phyloP scores from a whole-genome alignment of 2,888 invertebrate species.

The Watsonalla cultraria region DNA sequence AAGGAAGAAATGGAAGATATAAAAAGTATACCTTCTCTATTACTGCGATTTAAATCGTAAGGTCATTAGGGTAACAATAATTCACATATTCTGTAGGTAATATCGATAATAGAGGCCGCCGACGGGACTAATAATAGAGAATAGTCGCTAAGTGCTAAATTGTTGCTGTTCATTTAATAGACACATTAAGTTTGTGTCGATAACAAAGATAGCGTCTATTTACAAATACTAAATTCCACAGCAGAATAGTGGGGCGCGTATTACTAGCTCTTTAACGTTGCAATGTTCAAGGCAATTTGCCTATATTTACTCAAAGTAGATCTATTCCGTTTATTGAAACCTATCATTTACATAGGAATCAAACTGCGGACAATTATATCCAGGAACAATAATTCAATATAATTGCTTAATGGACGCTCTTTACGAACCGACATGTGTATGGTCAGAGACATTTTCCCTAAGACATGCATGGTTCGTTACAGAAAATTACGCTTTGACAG shows the following conservation, averaged over 20 bases:
- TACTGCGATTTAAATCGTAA: too few species aligned
- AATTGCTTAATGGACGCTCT: conserved; percentile 64
- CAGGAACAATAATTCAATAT: conserved; percentile 52
- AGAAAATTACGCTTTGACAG: conserved; percentile 40
- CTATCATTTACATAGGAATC: conserved; percentile 35
- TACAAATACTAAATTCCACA: conserved; percentile 15
- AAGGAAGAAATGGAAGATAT: too few species aligned
- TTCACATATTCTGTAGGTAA: too few species aligned
- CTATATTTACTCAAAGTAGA: conserved; percentile 38
- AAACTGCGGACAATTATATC: conserved; percentile 46
- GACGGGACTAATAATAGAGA: too few species aligned
- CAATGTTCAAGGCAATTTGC: conserved; percentile 34
- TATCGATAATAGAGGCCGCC: too few species aligned
- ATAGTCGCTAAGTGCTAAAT: too few species aligned
- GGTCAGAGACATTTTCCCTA: conserved; percentile 44
- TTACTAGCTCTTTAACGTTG: conserved; percentile 18
- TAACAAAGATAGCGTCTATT: conserved; percentile 10
- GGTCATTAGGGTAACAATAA: too few species aligned
- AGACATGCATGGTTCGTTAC: conserved; percentile 29
- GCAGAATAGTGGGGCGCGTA: conserved; percentile 13
- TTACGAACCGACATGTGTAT: conserved; percentile 24
- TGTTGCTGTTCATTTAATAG: neutral
- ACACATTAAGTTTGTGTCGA: neutral
- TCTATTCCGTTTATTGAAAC: conserved; percentile 38
- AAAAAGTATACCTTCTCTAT: too few species aligned